Base-by-base conservation (phyloP, 2,113 vertebrate genomes). In the Papio anubis region DNA sequence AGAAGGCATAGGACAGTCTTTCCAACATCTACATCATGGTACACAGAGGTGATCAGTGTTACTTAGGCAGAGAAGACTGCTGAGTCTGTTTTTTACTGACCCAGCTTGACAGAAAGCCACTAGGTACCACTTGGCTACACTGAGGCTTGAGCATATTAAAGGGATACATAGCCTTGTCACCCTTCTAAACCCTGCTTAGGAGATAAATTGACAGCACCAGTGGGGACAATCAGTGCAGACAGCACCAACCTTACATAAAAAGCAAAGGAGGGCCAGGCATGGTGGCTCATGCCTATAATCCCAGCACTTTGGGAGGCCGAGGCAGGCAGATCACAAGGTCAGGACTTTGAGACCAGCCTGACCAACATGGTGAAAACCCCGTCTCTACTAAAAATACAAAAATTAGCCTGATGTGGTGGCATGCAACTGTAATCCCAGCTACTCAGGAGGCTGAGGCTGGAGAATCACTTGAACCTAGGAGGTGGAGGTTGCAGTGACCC, bases 261-360 rank as follows among this genome's bases (percentile, higher is more conserved):
- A 61, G n/a, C 61, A 81, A 81, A 96, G n/a, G 70, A 72, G 25
- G 16, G 32, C 72, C 1, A 5, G 6, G 23, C 40, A 13, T 7
- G 12, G 72, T 8, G 40, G 40, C 40, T 75, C 6, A 27, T 11
- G 1, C 40, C 6, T 43, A 3, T 75, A 75, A 25, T 75, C 40
- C 72, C 40, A 75, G 72, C 40, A 75, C 23, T 14, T 25, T 75
- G 72, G 40, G 40, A 43, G 38, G 72, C 40, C 0, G 10, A 73
- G 21, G 21, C 1, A 0, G 38, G 21, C 1, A 5, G 11, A 73
- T 73, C 9, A 6, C 11, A 4, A 23, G n/a, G 2, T 21, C n/a
- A 72, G 70, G 20, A 40, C 20, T 72, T 72, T 1, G 11, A 40
- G 21, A 73, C 70, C 5, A 73, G 70, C 70, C 21, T 73, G 11